phyloP scores from a whole-genome alignment of 2,113 vertebrate genomes.

The Salminus brasiliensis region DNA sequence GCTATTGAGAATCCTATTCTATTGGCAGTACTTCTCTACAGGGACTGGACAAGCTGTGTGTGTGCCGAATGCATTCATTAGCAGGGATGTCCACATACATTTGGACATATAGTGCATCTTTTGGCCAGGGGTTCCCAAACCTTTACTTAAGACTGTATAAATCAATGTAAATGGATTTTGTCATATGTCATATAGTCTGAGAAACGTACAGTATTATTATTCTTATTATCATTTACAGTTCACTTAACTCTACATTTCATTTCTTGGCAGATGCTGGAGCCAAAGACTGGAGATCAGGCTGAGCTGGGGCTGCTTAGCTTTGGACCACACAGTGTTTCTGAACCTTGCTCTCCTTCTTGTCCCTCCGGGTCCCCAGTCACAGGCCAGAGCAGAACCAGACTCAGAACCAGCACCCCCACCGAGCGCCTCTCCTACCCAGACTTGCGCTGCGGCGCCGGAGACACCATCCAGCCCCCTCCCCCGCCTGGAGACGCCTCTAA shows the following conservation, averaged over 20 bases:
- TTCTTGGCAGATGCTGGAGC: conserved; percentile 74
- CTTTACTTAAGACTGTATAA: no score
- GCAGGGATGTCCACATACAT: no score
- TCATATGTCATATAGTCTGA: no score
- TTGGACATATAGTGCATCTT: no score
- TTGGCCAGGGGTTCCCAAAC: no score
- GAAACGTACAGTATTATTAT: no score
- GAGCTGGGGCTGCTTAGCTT: conserved; percentile 66
- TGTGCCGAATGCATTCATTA: no score
- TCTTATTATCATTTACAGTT: no score
- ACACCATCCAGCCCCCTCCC: conserved; percentile 14
- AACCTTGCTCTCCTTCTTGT: conserved; percentile 38
- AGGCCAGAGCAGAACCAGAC: conserved; percentile 21
- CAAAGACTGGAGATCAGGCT: conserved; percentile 66
- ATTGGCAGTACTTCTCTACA: no score
- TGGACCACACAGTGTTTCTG: conserved; percentile 18
- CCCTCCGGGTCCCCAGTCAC: not conserved
- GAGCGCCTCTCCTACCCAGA: conserved; percentile 37
- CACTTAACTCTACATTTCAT: not conserved
- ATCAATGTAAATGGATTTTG: no score
- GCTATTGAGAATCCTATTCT: no score
- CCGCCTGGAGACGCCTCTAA: conserved; percentile 36
- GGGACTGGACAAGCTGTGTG: no score
- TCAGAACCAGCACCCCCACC: conserved; percentile 22
- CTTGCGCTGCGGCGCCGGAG: not conserved